Conservation (phyloP, 2,113 vertebrate species). For the Nanorana parkeri region DNA sequence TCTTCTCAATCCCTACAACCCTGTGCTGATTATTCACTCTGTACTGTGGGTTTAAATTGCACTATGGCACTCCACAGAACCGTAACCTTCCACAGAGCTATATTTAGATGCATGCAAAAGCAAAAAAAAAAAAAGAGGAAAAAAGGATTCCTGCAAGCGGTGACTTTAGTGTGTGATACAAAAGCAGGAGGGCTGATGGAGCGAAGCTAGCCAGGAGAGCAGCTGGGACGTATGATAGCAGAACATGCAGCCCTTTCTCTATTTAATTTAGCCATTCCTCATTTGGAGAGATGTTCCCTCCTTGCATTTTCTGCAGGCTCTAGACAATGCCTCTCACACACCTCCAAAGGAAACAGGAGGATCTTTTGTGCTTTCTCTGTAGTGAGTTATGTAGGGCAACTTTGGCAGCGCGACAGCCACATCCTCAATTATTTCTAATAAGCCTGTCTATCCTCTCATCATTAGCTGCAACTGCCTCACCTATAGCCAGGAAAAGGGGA, state of each 20-base stretch:
- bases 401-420: slow-evolving; percentile 17
- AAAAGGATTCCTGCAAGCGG: slow-evolving; percentile 37
- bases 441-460: slow-evolving; percentile 7
- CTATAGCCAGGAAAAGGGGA: background rate
- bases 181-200: slow-evolving; percentile 33
- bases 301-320: slow-evolving; percentile 25
- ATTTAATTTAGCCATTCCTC: slow-evolving; percentile 46
- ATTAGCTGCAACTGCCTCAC: slow-evolving; percentile 12
- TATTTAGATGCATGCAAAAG: slow-evolving; percentile 52
- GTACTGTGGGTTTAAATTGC: slow-evolving; percentile 27
- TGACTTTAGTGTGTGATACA: slow-evolving; percentile 38
- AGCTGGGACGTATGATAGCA: slow-evolving; percentile 54
- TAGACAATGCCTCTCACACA: slow-evolving; percentile 29
- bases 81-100: slow-evolving; percentile 47
- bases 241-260: slow-evolving; percentile 36
- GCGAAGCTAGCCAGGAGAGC: slow-evolving; percentile 46
- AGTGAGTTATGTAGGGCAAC: slow-evolving; percentile 50
- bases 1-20: slow-evolving; percentile 34
- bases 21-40: slow-evolving; percentile 38
- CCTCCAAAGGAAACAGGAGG: slow-evolving; percentile 41
- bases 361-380: slow-evolving; percentile 38
- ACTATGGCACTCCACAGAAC: slow-evolving; percentile 38
- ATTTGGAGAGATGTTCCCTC: slow-evolving; percentile 22
- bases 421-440: slow-evolving; percentile 42
- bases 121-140: slow-evolving; percentile 11